A percentile compares a stretch with the other conserved stretches of the same genome.
phyloP scores from a whole-genome alignment of 1,140 invertebrate species.

The Ctenoplectra terminalis region DNA sequence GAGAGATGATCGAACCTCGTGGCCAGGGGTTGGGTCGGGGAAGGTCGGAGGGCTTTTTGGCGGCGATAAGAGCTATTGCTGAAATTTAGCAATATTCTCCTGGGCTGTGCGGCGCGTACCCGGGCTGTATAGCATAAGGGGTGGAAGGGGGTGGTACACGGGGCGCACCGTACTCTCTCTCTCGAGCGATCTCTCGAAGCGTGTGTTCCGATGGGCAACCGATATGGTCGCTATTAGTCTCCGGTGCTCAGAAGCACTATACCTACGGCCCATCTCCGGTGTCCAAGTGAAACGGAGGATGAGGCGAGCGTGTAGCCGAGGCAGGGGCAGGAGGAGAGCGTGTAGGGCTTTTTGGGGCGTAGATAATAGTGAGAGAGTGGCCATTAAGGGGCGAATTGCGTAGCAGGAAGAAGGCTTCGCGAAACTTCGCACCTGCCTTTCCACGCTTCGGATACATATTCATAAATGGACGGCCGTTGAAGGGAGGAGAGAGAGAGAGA shows the following conservation, averaged over 20 bases:
- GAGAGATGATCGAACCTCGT: conserved; percentile 1
- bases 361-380: conserved; percentile 72
- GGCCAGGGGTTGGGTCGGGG: not conserved
- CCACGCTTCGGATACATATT: conserved; percentile 58
- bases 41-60: conserved; percentile 32
- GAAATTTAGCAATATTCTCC: conserved; percentile 60
- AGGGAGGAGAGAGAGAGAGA: not conserved
- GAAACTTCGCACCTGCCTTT: conserved; percentile 73
- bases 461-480: conserved; percentile 46
- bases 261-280: conserved; percentile 53
- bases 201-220: conserved; percentile 60
- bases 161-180: conserved; percentile 8
- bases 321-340: not conserved
- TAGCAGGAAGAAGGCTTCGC: conserved; percentile 60
- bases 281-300: conserved; percentile 60
- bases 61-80: conserved; percentile 58
- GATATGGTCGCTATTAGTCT: conserved; percentile 70
- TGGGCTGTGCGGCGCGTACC: not conserved
- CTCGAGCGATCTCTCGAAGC: conserved; percentile 43
- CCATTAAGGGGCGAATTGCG: conserved; percentile 71
- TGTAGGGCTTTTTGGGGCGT: conserved; percentile 67
- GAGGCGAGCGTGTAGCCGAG: conserved; percentile 39
- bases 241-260: conserved; percentile 67
- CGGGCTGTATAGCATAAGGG: no score
- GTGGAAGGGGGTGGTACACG: not conserved